A percentile compares a stretch with the other conserved stretches of the same genome.
phyloP scores from a whole-genome alignment of 2,797 vertebrate species.

The Dendrocincla tyrannina region DNA sequence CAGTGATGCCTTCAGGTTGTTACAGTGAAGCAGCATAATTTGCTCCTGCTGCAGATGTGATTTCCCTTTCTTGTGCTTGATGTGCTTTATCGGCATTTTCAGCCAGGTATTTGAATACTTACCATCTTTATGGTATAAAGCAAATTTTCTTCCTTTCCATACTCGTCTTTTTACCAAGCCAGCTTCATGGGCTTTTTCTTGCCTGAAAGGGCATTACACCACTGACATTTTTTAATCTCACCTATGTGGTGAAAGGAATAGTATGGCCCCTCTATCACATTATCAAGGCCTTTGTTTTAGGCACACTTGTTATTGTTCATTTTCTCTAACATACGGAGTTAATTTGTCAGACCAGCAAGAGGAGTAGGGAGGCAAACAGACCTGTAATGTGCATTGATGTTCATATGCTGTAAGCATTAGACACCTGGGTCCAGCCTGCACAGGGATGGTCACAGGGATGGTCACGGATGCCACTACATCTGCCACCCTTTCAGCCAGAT shows the following conservation, averaged over 20 bases:
- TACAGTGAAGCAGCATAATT: not conserved
- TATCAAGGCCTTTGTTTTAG: conserved; percentile 6
- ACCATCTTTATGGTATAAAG: not conserved
- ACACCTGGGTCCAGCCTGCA: not conserved
- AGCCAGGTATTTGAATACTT: not conserved
- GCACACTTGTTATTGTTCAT: not conserved
- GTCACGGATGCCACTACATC: not conserved
- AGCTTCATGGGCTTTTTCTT: not conserved
- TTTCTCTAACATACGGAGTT: not conserved
- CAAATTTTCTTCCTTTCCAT: not conserved
- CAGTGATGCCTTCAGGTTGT: not conserved
- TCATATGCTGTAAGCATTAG: not conserved
- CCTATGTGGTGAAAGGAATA: not conserved
- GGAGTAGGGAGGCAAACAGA: not conserved
- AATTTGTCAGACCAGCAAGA: not conserved
- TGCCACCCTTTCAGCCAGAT: not conserved
- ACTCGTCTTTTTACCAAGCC: not conserved
- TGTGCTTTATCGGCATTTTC: not conserved
- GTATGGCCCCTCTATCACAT: not conserved
- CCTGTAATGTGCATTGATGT: not conserved
- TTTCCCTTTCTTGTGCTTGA: not conserved
- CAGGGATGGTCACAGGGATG: not conserved
- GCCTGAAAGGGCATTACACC: not conserved
- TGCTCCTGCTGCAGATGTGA: not conserved
- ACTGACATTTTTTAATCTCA: not conserved